Evolutionary conservation across 2,888 invertebrate genomes (phyloP).

Genomic region (Chloromyia formosa): DNA sequence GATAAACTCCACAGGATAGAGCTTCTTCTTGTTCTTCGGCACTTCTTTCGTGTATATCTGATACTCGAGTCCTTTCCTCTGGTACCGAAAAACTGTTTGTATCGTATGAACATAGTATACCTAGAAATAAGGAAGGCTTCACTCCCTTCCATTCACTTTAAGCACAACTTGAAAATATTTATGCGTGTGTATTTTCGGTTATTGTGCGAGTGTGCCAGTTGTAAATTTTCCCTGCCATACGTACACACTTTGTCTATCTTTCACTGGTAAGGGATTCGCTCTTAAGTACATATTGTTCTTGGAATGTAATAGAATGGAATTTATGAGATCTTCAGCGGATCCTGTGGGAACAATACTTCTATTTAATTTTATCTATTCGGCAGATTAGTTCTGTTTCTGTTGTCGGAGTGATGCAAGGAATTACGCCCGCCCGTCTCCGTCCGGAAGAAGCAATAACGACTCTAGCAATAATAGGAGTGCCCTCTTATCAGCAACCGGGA

Average conservation of each 20-base stretch:
- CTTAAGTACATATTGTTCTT: slow-evolving; percentile 44
- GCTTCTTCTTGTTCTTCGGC: slow-evolving; percentile 11
- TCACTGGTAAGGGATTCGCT: slow-evolving; percentile 14
- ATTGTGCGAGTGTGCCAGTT: slow-evolving; percentile 33
- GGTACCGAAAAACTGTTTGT: background rate
- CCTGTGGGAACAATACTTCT: slow-evolving; percentile 42
- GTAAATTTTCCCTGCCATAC: slow-evolving; percentile 29
- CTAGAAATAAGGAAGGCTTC: background rate
- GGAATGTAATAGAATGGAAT: slow-evolving; percentile 43
- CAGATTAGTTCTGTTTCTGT: slow-evolving; percentile 43
- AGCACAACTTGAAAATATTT: slow-evolving; percentile 40
- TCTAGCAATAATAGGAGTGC: slow-evolving; percentile 3
- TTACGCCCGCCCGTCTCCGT: too few species aligned
- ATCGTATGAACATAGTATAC: background rate
- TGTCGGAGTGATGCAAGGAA: slow-evolving; percentile 1
- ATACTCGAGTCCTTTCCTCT: background rate
- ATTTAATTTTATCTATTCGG: slow-evolving; percentile 44
- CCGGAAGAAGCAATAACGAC: slow-evolving; percentile 12
- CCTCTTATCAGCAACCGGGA: slow-evolving; percentile 5
- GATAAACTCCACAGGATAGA: slow-evolving; percentile 35
- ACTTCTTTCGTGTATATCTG: too few species aligned
- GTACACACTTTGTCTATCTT: background rate
- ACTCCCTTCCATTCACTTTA: slow-evolving; percentile 16
- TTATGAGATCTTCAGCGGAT: slow-evolving; percentile 41
- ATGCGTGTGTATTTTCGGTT: slow-evolving; percentile 44